Evolutionary conservation across 2,113 vertebrate genomes (phyloP), one percentile per base, ranked within the genome.

Genomic region (Amazona vittata): DNA sequence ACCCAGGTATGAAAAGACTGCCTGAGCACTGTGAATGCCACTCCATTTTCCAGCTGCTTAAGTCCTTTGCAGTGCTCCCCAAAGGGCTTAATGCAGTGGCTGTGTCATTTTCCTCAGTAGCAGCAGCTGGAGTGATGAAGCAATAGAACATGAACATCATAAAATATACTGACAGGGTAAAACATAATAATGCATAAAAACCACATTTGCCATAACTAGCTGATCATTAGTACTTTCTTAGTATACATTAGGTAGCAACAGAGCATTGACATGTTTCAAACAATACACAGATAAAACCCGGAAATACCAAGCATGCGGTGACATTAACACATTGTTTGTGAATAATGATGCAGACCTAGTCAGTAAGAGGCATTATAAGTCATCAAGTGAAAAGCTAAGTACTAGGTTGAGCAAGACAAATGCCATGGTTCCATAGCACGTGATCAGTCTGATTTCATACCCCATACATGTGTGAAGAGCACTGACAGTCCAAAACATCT

Each of bases 321-420:
- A 62, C n/a, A 28, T 69, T 31, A 43, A 19, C 29, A 25, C 2
- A 3, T 5, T 46, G 33, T 12, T 20, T 13, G 8, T 16, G 55
- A 67, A 10, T 1, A 73, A 74, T 50, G 28, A 17, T 26, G n/a
- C 13, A 77, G 41, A 35, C 5, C 9, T 60, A 46, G 49, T 9
- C 43, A 68, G 53, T 15, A 3, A 60, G 19, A 59, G 28, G 26
- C 8, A 7, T 17, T 35, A 35, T 5, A 77, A 55, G 33, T 2
- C 16, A 8, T 4, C 1, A 5, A 68, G 57, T 37, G n/a, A 57
- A 85, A 43, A 24, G 0, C 5, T 0, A 46, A 60, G 29, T 10
- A 9, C 18, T 26, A 52, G 15, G 9, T 1, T 35, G 19, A 43
- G 6, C 11, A 26, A 49, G 9, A 55, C 8, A 47, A 76, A 75